Percentiles rank a stretch among this genome's conserved stretches.
Conservation (phyloP, 2,888 invertebrate genomes). For the Idaea biselata region DNA sequence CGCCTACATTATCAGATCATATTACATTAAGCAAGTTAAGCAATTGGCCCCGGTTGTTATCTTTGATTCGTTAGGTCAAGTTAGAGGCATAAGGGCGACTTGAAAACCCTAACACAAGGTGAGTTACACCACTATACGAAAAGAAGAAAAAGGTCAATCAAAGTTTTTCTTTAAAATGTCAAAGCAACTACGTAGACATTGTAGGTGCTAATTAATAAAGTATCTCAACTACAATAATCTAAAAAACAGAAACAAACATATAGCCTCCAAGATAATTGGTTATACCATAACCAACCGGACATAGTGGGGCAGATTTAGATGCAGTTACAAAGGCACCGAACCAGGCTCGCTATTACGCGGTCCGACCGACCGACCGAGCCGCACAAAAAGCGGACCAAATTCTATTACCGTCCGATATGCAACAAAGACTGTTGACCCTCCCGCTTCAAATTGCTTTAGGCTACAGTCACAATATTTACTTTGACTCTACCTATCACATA, state of each 20-base stretch:
- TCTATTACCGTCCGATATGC: slow-evolving; percentile 79
- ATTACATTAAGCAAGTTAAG: no score
- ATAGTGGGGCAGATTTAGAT: slow-evolving; percentile 68
- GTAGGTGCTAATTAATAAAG: no score
- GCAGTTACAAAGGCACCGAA: slow-evolving; percentile 73
- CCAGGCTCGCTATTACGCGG: slow-evolving; percentile 64
- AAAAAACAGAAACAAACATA: slow-evolving; percentile 13
- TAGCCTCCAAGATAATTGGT: slow-evolving; percentile 45
- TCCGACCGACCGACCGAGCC: slow-evolving; percentile 55
- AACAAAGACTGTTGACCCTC: slow-evolving; percentile 75
- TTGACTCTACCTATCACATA: slow-evolving; percentile 48
- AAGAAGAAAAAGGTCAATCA: no score
- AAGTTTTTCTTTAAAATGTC: background rate
- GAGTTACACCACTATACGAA: no score
- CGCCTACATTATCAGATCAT: no score
- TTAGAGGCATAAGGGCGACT: no score
- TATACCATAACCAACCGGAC: slow-evolving; percentile 52
- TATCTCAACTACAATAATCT: no score
- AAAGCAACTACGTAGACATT: no score
- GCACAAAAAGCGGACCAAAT: slow-evolving; percentile 79
- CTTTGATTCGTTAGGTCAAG: no score
- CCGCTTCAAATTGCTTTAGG: slow-evolving; percentile 78
- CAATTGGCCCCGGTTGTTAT: no score
- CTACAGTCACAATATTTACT: slow-evolving; percentile 73
- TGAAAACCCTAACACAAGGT: no score